Evolutionary conservation across 2,797 vertebrate genomes (phyloP), one percentile per base, ranked within the genome.

Genomic region (Syngnathus acus): DNA sequence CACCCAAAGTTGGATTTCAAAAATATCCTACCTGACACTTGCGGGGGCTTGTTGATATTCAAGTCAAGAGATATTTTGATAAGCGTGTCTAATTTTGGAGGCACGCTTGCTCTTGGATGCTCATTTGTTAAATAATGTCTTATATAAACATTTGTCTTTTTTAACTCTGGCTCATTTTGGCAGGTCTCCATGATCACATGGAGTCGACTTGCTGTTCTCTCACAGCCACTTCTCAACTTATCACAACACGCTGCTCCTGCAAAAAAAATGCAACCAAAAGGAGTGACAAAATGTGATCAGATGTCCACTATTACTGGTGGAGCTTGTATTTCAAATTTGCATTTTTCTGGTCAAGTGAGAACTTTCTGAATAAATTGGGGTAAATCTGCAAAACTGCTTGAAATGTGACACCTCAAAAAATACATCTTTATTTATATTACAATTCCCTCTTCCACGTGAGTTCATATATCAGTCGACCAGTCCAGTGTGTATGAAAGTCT

Each of bases 71-170:
- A 62, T 62, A 43, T 62, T 62, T 43, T 62, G 9, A 43, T 42
- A 21, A 43, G n/a, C 5, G 10, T 14, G 9, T 42, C 59, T 62
- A 62, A 62, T 62, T 42, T 62, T 62, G 43, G 39, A 43, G n/a
- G 8, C 2, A 57, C 14, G 4, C 11, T 14, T 21, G 48, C 48
- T 9, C 48, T n/a, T 50, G 48, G 50, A 51, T 10, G 59, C 40
- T 62, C 59, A 43, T 62, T 62, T 62, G 40, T 62, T 62, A 23
- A 62, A 62, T 62, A 62, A 62, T 62, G 39, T n/a, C n/a, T 43
- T 23, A 62, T 11, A 9, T 62, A 62, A 62, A 42, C 21, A 2
- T 62, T 26, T 32, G 14, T 42, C 19, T n/a, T 40, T 60, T 42
- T 43, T 6, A 40, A n/a, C n/a, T 39, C n/a, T 9, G 1, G 39